A percentile compares a stretch with the other conserved stretches of the same genome.
Conservation (phyloP, 2,888 invertebrate species). For the Tromatobia lineatoria region DNA sequence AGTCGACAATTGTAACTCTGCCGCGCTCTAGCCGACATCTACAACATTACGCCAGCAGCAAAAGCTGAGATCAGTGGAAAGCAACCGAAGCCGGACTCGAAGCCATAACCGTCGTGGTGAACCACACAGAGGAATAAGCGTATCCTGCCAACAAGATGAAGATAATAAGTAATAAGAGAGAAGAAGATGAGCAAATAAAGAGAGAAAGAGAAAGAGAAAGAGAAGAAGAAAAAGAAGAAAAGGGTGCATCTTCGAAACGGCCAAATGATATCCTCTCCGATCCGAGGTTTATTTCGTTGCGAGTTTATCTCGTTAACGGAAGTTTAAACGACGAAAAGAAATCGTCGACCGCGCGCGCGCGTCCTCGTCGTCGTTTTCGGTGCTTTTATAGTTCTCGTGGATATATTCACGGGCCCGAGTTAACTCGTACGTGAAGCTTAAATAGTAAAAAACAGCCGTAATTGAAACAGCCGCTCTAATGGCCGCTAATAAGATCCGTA, state of each 20-base stretch:
- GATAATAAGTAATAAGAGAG: slow-evolving; percentile 30
- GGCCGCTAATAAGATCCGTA: neutral
- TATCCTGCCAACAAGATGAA: slow-evolving; percentile 73
- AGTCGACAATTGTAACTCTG: slow-evolving; percentile 91
- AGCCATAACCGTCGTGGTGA: slow-evolving; percentile 53
- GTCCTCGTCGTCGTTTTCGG: slow-evolving; percentile 39
- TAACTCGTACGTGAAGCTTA: slow-evolving; percentile 39
- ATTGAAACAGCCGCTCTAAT: neutral
- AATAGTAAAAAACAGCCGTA: slow-evolving; percentile 25
- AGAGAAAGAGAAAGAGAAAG: slow-evolving; percentile 31
- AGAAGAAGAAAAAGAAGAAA: slow-evolving; percentile 29
- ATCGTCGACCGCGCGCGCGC: slow-evolving; percentile 18
- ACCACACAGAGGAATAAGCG: slow-evolving; percentile 70
- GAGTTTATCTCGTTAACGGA: slow-evolving; percentile 14
- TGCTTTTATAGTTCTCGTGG: slow-evolving; percentile 3
- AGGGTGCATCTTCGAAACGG: slow-evolving; percentile 60
- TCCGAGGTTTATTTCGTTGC: slow-evolving; percentile 15
- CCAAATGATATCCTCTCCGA: slow-evolving; percentile 51
- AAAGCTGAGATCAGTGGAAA: slow-evolving; percentile 56
- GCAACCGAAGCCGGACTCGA: slow-evolving; percentile 59
- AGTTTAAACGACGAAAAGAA: slow-evolving; percentile 37
- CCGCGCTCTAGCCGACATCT: slow-evolving; percentile 88
- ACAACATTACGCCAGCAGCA: slow-evolving; percentile 57
- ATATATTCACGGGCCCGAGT: neutral
- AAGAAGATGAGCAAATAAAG: no score